Evolutionary conservation across 2,797 vertebrate species (phyloP), one percentile per base, ranked within the genome.

Genomic region (Gorsachius magnificus): DNA sequence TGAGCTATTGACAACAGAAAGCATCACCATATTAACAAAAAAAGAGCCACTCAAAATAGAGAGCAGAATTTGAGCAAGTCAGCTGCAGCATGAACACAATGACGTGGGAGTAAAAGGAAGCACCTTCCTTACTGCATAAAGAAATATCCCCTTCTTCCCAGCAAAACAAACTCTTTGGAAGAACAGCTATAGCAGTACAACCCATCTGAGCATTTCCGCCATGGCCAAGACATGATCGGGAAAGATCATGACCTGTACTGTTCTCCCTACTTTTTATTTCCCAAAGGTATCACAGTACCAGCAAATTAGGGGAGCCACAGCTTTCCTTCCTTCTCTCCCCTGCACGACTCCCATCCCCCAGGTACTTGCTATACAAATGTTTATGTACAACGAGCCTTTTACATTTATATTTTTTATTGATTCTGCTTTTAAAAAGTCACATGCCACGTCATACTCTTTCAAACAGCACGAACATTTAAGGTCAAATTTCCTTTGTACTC

Each of bases 191-290:
- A 46, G 76, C 50, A 31, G 33, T 28, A 46, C 61, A 78, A 35
- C 5, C 22, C 65, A 9, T 43, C 69, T 36, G 35, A 91, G 63
- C 53, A 1, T 61, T 94, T 95, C 93, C 3, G 0, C 38, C 38
- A 38, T 0, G 0, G 83, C 61, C 72, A 71, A 75, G 77, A 51
- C 14, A 89, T 3, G 19, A 77, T 72, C 63, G 53, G 75, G n/a
- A 95, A 83, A 94, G 87, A 91, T 83, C 85, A 72, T 3, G 65
- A 96, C 80, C 88, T 58, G 1, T 17, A 65, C 88, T 88, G 80
- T 54, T 91, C 65, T 72, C 48, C 13, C 35, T 14, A 4, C 24
- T 18, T 84, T 41, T 91, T 78, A 94, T 86, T 90, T 94, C 90
- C 86, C 92, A 96, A 69, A 88, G 80, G 83, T 38, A 90, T 43